Conservation (phyloP, 1,140 invertebrate species). For the Cotesia vestalis region DNA sequence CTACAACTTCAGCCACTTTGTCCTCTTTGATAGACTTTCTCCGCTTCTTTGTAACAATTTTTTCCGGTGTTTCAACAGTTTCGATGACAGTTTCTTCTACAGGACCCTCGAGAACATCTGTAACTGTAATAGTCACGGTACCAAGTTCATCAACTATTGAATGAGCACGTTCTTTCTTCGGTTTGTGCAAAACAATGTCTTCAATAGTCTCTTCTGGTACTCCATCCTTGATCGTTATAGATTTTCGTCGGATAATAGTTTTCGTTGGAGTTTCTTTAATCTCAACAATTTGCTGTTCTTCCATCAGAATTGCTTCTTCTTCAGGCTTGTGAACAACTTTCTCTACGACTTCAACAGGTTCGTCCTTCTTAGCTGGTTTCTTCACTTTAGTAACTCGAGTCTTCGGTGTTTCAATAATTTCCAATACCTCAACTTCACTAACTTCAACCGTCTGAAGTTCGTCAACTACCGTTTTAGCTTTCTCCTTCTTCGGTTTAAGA, state of each 20-base stretch:
- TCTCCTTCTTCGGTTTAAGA: constrained; percentile 43
- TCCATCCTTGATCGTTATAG: constrained; percentile 42
- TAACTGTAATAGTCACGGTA: constrained; percentile 33
- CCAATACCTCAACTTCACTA: constrained; percentile 37
- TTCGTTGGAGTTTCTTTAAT: constrained; percentile 40
- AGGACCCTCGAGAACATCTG: constrained; percentile 31
- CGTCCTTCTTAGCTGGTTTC: constrained; percentile 41
- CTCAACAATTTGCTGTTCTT: constrained; percentile 44
- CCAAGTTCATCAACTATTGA: constrained; percentile 36
- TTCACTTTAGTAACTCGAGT: constrained; percentile 42
- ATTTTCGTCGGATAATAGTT: constrained; percentile 43
- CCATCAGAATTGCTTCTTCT: constrained; percentile 37
- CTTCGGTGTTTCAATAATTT: constrained; percentile 38
- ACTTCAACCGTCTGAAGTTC: constrained; percentile 31
- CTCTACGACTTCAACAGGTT: constrained; percentile 39
- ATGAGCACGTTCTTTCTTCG: constrained; percentile 40
- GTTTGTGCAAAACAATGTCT: constrained; percentile 47
- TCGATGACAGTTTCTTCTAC: constrained; percentile 43
- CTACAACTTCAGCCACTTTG: constrained; percentile 38
- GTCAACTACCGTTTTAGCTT: constrained; percentile 35
- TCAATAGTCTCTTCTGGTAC: constrained; percentile 40
- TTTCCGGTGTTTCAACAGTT: constrained; percentile 46
- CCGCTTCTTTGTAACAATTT: constrained; percentile 49
- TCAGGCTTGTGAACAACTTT: constrained; percentile 35
- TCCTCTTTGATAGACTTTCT: constrained; percentile 45